Base-by-base conservation (phyloP, 2,888 invertebrate genomes). In the Synergus gifuensis region DNA sequence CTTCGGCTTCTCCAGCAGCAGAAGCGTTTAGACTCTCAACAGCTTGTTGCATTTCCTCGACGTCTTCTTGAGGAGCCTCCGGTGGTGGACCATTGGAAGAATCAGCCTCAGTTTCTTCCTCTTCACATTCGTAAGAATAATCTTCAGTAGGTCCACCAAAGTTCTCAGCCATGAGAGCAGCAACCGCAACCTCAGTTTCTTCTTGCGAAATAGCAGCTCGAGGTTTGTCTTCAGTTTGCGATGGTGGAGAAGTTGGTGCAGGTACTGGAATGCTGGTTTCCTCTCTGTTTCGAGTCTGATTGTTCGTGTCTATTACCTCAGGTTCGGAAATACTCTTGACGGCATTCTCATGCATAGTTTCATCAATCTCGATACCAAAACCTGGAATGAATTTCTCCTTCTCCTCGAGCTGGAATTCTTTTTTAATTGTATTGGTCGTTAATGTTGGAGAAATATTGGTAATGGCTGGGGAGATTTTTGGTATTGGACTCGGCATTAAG, bases 161-260 rank as follows among this genome's bases (percentile, higher is more conserved):
- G 85, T 97, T 97, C 92, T 97, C 97, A 42, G 97, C 97, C 78
- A 98, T 92, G 44, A 98, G 93, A 0, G 98, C 97, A 11, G 97
- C 97, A 0, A 98, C 98, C 0, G 98, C 98, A 91, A 97, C 97
- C 92, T 97, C 98, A 0, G 98, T 98, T 93, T 98, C 98, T 93
- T 98, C 98, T 92, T 98, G 98, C 0, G 97, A 98, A 87, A 98
- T 98, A 0, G 96, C 94, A 12, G 96, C 96, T 73, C 97, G 94
- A 0, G 96, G 96, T 89, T 97, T 97, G 88, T 97, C 97, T 82
- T 96, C 96, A 0, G 92, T 84, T 88, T 95, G 95, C 76, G 95
- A 94, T 11, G 94, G 94, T 4, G 93, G 85, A 86, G 94, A 94
- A 14, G 93, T 92, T 78, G 90, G 92, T 88, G 90, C 93, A 5